Evolutionary conservation across 2,888 invertebrate genomes (phyloP), one percentile per base, ranked within the genome.

Genomic region (Drosophila niveifrons): DNA sequence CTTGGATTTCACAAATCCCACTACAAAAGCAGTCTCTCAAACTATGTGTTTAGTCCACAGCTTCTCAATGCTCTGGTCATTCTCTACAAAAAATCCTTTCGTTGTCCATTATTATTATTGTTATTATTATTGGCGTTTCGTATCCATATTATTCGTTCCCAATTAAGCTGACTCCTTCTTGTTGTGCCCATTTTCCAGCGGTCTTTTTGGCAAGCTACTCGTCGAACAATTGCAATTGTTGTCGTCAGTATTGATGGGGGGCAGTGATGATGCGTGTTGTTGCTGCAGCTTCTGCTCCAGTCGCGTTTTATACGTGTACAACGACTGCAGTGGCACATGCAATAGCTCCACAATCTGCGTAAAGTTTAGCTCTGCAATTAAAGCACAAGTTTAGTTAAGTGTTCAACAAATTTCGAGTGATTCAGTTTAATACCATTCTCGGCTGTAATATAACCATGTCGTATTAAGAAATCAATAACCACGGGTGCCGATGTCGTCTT

Each of bases 401-500:
- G 7, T 41, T 41, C n/a, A 29, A 11, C 1, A 9, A 23, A 28
- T 2, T 2, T 4, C 10, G 15, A n/a, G 6, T n/a, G 18, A 52
- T 43, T 13, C 34, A 29, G 11, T 43, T 52, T 4, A 53, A 10
- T 57, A 97, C 97, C 97, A 93, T 96, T 97, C 92, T 98, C 98
- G 6, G 97, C 95, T 81, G 96, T 97, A 68, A 98, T 95, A 82
- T 96, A 94, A 63, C 98, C 98, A 93, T 97, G 97, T 90, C 98
- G 94, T 90, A 98, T 96, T 88, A 98, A 94, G 93, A 98, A 98
- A 93, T 98, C 98, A 82, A 98, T 93, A 39, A 97, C 95, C 55
- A 98, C 97, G 47, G 98, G 97, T 72, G 97, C 96, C 91, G 98
- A 98, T 53, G 98, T 98, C 44, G 98, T 97, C 92, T 98, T 99